Percentiles rank a stretch among this genome's conserved stretches.
Evolutionary conservation across 2,797 vertebrate species (phyloP).

Genomic region (Lepidocolaptes lacrymiger): DNA sequence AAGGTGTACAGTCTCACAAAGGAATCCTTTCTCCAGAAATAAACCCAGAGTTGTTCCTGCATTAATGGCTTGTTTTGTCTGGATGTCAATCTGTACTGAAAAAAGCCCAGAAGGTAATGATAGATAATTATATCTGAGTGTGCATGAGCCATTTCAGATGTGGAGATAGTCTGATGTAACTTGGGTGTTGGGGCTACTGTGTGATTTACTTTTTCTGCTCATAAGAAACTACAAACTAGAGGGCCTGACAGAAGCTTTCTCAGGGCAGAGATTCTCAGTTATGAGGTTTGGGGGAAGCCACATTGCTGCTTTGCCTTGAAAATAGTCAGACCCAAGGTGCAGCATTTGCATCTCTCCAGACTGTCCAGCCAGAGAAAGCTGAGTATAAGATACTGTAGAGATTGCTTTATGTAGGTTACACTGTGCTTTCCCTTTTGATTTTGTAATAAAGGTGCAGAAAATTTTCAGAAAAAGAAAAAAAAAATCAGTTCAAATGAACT

Average conservation of each 20-base stretch:
- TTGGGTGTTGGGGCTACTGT: background rate
- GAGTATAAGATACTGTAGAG: background rate
- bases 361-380: background rate
- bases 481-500: background rate
- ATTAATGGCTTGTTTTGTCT: constrained; percentile 57
- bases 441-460: background rate
- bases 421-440: background rate
- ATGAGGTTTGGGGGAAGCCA: background rate
- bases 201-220: background rate
- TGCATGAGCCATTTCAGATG: constrained; percentile 14
- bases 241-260: background rate
- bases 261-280: background rate
- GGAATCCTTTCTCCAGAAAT: constrained; percentile 21
- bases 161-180: background rate
- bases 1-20: background rate
- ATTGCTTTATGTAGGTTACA: background rate
- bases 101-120: background rate
- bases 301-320: background rate
- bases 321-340: background rate
- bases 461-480: background rate
- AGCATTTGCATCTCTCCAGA: background rate
- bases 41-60: background rate
- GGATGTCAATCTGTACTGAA: background rate
- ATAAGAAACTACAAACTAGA: background rate
- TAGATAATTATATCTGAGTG: constrained; percentile 28